Evolutionary conservation across 2,888 invertebrate species (phyloP), one percentile per base, ranked within the genome.

Genomic region (Barypeithes pellucidus): DNA sequence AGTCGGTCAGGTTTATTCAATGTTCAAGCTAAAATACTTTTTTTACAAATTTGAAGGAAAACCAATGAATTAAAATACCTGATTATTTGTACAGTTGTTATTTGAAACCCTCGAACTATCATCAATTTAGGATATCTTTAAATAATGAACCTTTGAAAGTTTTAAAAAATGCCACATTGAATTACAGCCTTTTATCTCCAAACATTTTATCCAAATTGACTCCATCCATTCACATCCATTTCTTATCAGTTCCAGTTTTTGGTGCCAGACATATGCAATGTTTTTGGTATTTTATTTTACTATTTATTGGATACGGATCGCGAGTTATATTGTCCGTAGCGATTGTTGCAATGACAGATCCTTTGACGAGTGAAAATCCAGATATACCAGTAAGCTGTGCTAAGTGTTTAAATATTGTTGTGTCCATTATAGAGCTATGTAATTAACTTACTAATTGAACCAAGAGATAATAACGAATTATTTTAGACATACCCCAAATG

Each of bases 331-430:
- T 62, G 22, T 39, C 45, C 16, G 50, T 59, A n/a, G 18, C 41
- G 5, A 59, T 59, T 36, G 36, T 59, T 39, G 39, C 59, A 59
- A 59, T 41, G 41, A 41, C 91, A 0, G 89, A 91, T 79, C 81
- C 85, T 0, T 84, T 84, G 0, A 85, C 86, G 2, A 81, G 79
- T 67, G 73, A 63, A 16, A 81, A 81, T 73, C 79, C 79, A 62
- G 81, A 87, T 77, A 87, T 88, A 75, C 82, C 85, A 45, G 90
- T 90, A 82, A 84, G 86, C 43, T 52, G 33, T 43, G 14, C 16
- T n/a, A n/a, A 39, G n/a, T 39, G n/a, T 39, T 29, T 29, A 29
- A 8, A 5, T 5, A 29, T 2, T 5, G 3, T 2, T 5, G 3
- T 29, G 7, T 29, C n/a, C n/a, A n/a, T 29, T 29, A 29, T 3